These are phyloP conservation scores for Lymantria dispar DNA, from an alignment of 2,888 invertebrate genomes.

Conservation along the genomic window DNA sequence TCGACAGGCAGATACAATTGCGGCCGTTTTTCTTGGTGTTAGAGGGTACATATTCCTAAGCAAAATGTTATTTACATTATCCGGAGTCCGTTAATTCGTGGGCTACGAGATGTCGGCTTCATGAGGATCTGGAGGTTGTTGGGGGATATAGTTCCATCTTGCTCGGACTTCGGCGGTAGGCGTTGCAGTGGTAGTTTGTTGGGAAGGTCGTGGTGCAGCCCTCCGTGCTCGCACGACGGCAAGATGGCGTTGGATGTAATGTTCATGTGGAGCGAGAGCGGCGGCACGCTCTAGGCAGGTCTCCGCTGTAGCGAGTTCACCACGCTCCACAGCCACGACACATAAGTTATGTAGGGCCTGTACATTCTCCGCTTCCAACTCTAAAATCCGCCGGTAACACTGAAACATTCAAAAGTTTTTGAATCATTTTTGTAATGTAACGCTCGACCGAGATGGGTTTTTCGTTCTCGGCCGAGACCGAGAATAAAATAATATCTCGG, in stretches of 20 bases:
- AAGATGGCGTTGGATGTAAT: slow-evolving; percentile 94
- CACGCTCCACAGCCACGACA: slow-evolving; percentile 96
- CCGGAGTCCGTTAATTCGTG: slow-evolving; percentile 17
- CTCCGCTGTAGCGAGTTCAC: slow-evolving; percentile 92
- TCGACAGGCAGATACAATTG: slow-evolving; percentile 34
- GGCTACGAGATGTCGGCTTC: slow-evolving; percentile 66
- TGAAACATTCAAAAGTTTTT: slow-evolving; percentile 57
- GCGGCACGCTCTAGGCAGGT: slow-evolving; percentile 92
- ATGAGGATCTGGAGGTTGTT: slow-evolving; percentile 74
- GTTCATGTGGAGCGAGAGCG: slow-evolving; percentile 92
- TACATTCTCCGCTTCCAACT: slow-evolving; percentile 93
- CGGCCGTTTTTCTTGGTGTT: slow-evolving; percentile 36
- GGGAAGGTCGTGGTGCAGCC: slow-evolving; percentile 26
- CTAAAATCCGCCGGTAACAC: slow-evolving; percentile 95
- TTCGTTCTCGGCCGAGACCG: too few relatives aligned
- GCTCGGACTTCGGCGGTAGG: slow-evolving; percentile 61
- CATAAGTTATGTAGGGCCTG: slow-evolving; percentile 98
- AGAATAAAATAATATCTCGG: too few relatives aligned
- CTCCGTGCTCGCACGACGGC: slow-evolving; percentile 89
- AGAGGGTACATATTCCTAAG: slow-evolving; percentile 26
- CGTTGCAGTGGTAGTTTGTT: slow-evolving; percentile 30
- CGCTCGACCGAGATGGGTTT: too few relatives aligned
- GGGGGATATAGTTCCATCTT: slow-evolving; percentile 78
- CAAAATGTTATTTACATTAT: slow-evolving; percentile 30
- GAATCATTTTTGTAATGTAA: too few relatives aligned